phyloP scores from a whole-genome alignment of 37 sponge, comb jelly and placozoan species.

The Lycopodina hypogea region DNA sequence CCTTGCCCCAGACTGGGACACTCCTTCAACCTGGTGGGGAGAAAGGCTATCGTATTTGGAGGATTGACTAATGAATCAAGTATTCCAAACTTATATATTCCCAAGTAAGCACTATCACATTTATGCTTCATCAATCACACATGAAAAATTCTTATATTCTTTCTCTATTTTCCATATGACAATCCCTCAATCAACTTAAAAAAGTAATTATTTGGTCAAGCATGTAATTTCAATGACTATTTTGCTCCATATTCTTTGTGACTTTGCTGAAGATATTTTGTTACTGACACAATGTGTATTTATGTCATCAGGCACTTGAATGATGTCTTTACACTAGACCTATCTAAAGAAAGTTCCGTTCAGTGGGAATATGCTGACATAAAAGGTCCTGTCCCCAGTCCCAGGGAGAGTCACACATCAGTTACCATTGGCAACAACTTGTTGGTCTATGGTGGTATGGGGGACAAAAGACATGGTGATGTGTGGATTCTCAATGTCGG shows the following conservation, averaged over 20 bases:
- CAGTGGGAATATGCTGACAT: conserved; percentile 81
- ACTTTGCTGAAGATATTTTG: too few species aligned
- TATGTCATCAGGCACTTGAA: conserved; percentile 70
- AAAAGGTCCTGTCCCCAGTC: too few species aligned
- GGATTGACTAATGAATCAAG: conserved; percentile 87
- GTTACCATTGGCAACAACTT: conserved; percentile 71
- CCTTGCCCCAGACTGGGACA: conserved; percentile 95
- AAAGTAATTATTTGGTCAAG: too few species aligned
- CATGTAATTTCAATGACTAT: too few species aligned
- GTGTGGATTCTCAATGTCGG: conserved; percentile 81
- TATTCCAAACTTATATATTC: conserved; percentile 89
- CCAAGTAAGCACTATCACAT: conserved; percentile 45
- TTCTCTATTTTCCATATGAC: too few species aligned
- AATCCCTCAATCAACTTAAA: too few species aligned
- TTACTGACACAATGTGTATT: not conserved
- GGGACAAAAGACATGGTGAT: conserved; percentile 83
- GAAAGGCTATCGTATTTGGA: conserved; percentile 89
- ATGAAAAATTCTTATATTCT: too few species aligned
- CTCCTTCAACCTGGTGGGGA: conserved; percentile 91
- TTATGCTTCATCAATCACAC: too few species aligned
- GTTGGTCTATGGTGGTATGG: too few species aligned
- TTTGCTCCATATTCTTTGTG: too few species aligned
- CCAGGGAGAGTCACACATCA: conserved; percentile 90
- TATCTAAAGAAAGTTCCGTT: conserved; percentile 78
- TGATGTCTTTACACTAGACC: conserved; percentile 81